Conservation (phyloP, 2,797 vertebrate species). For the Orientallactaga sibirica region DNA sequence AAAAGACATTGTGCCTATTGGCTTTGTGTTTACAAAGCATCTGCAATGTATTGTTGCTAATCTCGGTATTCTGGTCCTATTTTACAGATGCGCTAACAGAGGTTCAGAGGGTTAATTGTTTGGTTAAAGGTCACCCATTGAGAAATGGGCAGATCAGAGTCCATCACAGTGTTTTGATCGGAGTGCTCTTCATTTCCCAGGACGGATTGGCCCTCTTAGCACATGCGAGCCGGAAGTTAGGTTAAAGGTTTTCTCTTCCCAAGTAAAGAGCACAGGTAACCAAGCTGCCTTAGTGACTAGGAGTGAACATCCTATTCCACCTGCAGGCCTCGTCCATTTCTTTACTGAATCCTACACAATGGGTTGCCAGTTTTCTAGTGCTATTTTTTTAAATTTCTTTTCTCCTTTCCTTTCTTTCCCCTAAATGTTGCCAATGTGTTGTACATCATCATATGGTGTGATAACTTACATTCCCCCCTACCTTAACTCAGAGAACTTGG, state of each 20-base stretch:
- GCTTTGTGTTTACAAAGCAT: not conserved
- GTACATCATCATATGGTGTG: constrained; percentile 75
- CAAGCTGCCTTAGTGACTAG: not conserved
- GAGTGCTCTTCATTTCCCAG: not conserved
- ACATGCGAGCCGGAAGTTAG: not conserved
- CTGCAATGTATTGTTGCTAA: not conserved
- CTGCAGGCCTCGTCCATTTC: not conserved
- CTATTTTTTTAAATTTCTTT: not conserved
- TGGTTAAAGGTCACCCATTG: constrained; percentile 38
- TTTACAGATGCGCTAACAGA: constrained; percentile 40
- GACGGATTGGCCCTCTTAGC: not conserved
- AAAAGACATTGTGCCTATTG: not conserved
- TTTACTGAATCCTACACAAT: not conserved
- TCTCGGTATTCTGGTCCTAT: constrained; percentile 19
- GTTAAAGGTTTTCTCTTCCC: not conserved
- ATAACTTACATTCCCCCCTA: constrained; percentile 49
- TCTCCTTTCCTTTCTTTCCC: not conserved
- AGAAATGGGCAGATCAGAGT: not conserved
- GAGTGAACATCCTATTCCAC: not conserved
- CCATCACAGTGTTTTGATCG: not conserved
- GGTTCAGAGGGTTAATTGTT: constrained; percentile 34
- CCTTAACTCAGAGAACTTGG: constrained; percentile 57
- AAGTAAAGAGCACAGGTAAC: not conserved
- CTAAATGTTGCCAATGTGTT: constrained; percentile 60
- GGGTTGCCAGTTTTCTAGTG: not conserved